phyloP scores from a whole-genome alignment of 2,797 vertebrate genomes.

The Etheostoma perlongum region DNA sequence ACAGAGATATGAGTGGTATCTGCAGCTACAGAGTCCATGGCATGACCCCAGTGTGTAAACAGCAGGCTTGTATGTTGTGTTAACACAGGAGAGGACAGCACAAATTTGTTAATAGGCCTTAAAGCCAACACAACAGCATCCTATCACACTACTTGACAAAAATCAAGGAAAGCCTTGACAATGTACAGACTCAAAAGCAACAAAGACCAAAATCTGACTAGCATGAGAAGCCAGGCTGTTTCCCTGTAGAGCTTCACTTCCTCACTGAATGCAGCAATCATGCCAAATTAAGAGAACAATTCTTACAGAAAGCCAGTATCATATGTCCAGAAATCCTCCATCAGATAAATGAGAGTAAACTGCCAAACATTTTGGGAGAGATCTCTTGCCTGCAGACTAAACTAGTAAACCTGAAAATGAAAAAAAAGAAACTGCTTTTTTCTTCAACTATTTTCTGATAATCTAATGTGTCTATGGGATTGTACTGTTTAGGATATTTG shows the following conservation, averaged over 20 bases:
- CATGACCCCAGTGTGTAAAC: conserved; percentile 90
- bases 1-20: conserved; percentile 78
- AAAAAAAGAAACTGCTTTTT: background rate
- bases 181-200: background rate
- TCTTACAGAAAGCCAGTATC: conserved; percentile 23
- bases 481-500: background rate
- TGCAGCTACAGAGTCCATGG: conserved; percentile 90
- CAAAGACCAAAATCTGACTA: conserved; percentile 12
- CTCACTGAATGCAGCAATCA: conserved; percentile 41
- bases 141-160: background rate
- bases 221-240: conserved; percentile 7
- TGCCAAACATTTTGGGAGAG: background rate
- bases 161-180: conserved; percentile 7
- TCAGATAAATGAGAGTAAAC: conserved; percentile 26
- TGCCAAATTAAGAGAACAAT: conserved; percentile 25
- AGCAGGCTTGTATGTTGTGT: conserved; percentile 81
- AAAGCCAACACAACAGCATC: background rate
- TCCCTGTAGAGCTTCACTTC: conserved; percentile 23
- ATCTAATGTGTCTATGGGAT: background rate
- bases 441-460: background rate
- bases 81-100: conserved; percentile 77
- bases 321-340: conserved; percentile 19
- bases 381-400: conserved; percentile 6
- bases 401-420: background rate
- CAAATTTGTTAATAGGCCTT: background rate